These are phyloP conservation scores for Amitus sp. DNA, from an alignment of 2,888 invertebrate species.

Conservation along the genomic window DNA sequence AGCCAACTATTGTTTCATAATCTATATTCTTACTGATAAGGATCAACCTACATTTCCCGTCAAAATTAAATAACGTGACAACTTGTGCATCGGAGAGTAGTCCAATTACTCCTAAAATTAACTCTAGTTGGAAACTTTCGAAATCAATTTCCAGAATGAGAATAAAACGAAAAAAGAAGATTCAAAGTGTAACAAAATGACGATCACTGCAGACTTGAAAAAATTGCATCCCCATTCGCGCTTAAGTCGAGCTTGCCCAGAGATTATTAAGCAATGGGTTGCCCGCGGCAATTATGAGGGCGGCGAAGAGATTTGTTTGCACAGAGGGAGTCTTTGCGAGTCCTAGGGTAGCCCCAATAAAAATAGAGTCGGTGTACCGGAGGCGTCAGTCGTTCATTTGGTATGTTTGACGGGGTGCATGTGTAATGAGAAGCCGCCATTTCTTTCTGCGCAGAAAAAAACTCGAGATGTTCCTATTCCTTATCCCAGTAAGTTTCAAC, in stretches of 20 bases:
- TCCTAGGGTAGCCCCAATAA: constrained; percentile 36
- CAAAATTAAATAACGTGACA: no score
- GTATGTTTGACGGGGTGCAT: constrained; percentile 54
- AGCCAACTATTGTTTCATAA: no score
- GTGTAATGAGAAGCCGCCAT: constrained; percentile 53
- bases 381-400: constrained; percentile 54
- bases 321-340: constrained; percentile 48
- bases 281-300: constrained; percentile 45
- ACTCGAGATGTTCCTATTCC: neutral
- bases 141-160: no score
- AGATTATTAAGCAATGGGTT: constrained; percentile 51
- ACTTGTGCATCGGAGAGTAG: no score
- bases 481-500: neutral
- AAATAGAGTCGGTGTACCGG: constrained; percentile 42
- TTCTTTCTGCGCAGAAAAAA: neutral
- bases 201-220: no score
- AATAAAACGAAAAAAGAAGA: no score
- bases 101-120: no score
- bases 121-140: no score
- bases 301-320: constrained; percentile 53
- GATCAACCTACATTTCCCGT: no score
- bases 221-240: no score
- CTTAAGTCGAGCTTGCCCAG: constrained; percentile 49
- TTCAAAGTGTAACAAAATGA: no score
- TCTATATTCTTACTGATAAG: no score